Conservation (phyloP, 2,888 invertebrate genomes). For the Sinotaia quadrata region DNA sequence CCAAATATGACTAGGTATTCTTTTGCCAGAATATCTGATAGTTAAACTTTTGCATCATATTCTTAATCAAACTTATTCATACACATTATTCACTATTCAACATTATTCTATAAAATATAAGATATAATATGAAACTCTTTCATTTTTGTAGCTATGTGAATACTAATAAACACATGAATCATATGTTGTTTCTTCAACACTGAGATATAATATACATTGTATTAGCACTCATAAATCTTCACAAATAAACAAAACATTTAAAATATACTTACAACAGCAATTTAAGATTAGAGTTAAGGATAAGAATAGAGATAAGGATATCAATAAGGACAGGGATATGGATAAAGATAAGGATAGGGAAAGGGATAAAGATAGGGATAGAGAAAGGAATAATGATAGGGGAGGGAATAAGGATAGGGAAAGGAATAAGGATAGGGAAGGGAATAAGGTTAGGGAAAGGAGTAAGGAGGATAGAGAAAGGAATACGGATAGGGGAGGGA, state of each 20-base stretch:
- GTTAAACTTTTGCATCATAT: no score
- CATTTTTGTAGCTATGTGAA: no score
- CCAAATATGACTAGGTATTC: no score
- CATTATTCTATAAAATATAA: no score
- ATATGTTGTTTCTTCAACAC: no score
- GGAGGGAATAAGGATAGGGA: neutral
- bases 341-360: neutral
- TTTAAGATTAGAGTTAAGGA: neutral
- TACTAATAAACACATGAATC: no score
- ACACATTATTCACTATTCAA: no score
- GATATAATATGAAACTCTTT: no score
- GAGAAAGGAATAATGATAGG: neutral
- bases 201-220: no score
- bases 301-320: neutral
- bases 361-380: neutral
- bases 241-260: neutral
- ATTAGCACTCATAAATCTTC: neutral
- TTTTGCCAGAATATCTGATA: no score
- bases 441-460: neutral
- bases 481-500: neutral
- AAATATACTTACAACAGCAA: neutral
- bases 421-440: neutral
- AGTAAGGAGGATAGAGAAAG: neutral
- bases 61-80: no score
- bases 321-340: neutral